Base-by-base conservation (phyloP, 2,888 invertebrate genomes). In the Agrenia bidenticulata region DNA sequence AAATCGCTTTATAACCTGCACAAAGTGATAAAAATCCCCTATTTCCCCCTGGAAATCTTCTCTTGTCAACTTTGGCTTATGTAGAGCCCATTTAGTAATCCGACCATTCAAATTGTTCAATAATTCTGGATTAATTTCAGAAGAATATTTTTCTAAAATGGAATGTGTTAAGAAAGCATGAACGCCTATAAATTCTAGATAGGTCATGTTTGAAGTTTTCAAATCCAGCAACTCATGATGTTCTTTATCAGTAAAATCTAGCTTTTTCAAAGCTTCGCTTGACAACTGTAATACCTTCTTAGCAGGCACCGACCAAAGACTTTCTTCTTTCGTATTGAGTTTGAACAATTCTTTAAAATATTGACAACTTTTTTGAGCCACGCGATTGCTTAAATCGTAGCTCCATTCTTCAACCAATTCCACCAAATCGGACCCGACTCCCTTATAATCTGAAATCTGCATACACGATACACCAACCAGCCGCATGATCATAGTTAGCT, bases 41-140 rank as follows among this genome's bases (percentile, higher is more conserved):
- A 53, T 60, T 19, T 67, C 59, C 2, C 42, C 56, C 7, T 65
- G 42, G 51, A 65, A 70, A 21, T 74, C 74, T 4, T 69, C 64
- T 13, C 42, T 42, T 23, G 61, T 62, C 27, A 65, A 58, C 55
- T 74, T 72, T 0, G 74, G 73, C 24, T 70, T 73, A 19, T 61
- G 58, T 7, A 50, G 1, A 1, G 41, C 39, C 53, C 63, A 59
- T 0, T 54, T n/a, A 0, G 61, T 2, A 11, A 59, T 19, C 15
- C 17, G 17, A 39, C 57, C 27, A 17, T 59, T 2, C 19, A 62
- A 26, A 21, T 24, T 24, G 4, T 39, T 49, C 1, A 37, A 42
- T 21, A 50, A 19, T 2, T 45, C 49, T 9, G 24, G 32, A 42
- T 63, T 27, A 1, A 54, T 32, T 1, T 26, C 21, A 19, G 32